A percentile compares a stretch with the other conserved stretches of the same genome.
Conservation (phyloP, 2,797 vertebrate genomes). For the Premnoplex brunnescens region DNA sequence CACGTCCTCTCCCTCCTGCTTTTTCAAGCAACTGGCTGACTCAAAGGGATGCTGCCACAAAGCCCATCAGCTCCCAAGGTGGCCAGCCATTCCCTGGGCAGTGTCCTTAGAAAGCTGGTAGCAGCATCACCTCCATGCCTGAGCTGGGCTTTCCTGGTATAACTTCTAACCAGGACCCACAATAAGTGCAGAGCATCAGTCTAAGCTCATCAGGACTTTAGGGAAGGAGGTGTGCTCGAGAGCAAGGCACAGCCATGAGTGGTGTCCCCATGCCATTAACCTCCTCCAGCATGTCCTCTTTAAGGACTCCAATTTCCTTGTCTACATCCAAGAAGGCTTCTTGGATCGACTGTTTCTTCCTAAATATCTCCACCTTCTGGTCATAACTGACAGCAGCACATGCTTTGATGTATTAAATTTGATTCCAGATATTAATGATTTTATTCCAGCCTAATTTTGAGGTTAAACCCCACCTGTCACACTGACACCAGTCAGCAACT, state of each 20-base stretch:
- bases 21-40: background rate
- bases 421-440: background rate
- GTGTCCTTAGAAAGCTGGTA: background rate
- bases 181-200: background rate
- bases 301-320: background rate
- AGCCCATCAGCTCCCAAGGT: background rate
- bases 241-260: background rate
- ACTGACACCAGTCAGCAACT: background rate
- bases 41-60: background rate
- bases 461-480: background rate
- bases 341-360: background rate
- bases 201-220: background rate
- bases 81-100: background rate
- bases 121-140: background rate
- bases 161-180: background rate
- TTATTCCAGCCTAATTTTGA: background rate
- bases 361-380: background rate
- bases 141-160: background rate
- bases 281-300: background rate
- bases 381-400: background rate
- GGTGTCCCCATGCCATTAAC: background rate
- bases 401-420: background rate
- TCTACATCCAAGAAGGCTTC: background rate
- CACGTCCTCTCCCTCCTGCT: background rate
- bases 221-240: background rate